Conservation (phyloP, 2,797 vertebrate genomes). For the Smutsia temminckii region DNA sequence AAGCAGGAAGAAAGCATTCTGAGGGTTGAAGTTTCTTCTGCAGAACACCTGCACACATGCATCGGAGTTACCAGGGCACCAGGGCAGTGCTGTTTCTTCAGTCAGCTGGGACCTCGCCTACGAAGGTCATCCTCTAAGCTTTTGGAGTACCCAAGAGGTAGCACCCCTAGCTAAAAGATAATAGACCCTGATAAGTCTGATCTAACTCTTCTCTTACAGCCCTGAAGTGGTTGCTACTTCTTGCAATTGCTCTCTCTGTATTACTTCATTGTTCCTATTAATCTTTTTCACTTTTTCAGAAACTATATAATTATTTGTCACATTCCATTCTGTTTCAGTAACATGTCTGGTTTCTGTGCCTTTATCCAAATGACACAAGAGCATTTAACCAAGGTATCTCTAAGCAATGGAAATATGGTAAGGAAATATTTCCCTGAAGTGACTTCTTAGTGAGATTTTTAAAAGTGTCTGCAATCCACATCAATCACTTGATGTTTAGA, state of each 20-base stretch:
- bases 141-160: not conserved
- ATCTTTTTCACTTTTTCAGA: not conserved
- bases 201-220: not conserved
- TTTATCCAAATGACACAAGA: not conserved
- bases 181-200: not conserved
- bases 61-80: too few species aligned
- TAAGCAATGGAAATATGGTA: not conserved
- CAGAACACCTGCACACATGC: not conserved
- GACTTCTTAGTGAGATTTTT: not conserved
- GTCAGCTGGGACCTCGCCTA: not conserved
- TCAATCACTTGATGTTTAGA: not conserved
- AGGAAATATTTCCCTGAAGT: not conserved
- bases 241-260: not conserved
- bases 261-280: not conserved
- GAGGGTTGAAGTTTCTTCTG: not conserved
- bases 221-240: not conserved
- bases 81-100: not conserved
- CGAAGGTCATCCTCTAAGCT: not conserved
- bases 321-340: not conserved
- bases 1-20: not conserved
- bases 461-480: not conserved
- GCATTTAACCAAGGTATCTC: not conserved
- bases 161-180: not conserved
- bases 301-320: not conserved
- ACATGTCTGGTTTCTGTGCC: not conserved